Evolutionary conservation across 1,140 invertebrate species (phyloP).

Genomic region (Hycleus phaleratus): DNA sequence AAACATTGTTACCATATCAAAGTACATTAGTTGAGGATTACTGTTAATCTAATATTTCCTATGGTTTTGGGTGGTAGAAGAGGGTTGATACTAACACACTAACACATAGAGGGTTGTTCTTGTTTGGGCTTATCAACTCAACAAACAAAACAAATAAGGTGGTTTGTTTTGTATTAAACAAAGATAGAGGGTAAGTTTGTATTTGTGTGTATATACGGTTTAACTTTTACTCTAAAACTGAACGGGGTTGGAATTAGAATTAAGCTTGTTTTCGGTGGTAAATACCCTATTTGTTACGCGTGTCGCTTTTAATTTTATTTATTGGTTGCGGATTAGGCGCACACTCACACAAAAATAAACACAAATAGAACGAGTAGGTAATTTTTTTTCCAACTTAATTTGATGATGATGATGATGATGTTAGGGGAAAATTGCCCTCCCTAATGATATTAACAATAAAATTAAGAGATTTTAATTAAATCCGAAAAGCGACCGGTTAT

Average conservation of each 20-base stretch:
- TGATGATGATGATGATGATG: too few species aligned
- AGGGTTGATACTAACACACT: neutral
- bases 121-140: too few species aligned
- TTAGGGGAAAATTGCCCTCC: too few species aligned
- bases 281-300: conserved; percentile 31
- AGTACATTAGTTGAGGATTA: conserved; percentile 34
- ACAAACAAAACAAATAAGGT: too few species aligned
- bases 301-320: conserved; percentile 32
- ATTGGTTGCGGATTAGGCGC: conserved; percentile 18
- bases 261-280: conserved; percentile 30
- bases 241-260: conserved; percentile 31
- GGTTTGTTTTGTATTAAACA: too few species aligned
- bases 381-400: too few species aligned
- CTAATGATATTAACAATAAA: too few species aligned
- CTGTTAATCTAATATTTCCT: conserved; percentile 32
- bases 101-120: too few species aligned
- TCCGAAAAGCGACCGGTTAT: too few species aligned
- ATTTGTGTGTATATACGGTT: conserved; percentile 1
- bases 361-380: too few species aligned
- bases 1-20: conserved; percentile 18
- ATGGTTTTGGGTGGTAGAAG: conserved; percentile 1
- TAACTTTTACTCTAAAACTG: conserved; percentile 14
- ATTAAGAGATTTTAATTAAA: too few species aligned
- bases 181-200: neutral
- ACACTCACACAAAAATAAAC: too few species aligned